Evolutionary conservation across 2,113 vertebrate genomes (phyloP), one percentile per base, ranked within the genome.

Genomic region (Gavia stellata): DNA sequence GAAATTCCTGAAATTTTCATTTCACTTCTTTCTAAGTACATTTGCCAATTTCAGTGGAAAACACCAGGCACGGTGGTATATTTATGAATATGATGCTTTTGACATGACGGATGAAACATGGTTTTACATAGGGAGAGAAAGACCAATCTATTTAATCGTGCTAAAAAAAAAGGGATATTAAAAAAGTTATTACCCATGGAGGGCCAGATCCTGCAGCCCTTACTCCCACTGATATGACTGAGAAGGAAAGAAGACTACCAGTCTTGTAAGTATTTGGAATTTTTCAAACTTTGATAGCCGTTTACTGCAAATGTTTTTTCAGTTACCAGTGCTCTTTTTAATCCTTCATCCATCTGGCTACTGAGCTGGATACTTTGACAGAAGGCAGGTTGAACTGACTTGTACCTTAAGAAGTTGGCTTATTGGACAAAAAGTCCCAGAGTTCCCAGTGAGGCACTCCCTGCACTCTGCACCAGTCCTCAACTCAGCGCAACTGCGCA

Each of bases 1-100:
- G 79, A 97, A 95, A 95, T 95, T 92, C 82, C 83, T 96, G 71
- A 97, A 61, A 77, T 95, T 96, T 97, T 95, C 28, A 79, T 94
- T 97, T 95, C 17, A 53, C 67, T 94, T 84, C 61, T 80, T 95
- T 78, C 81, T 92, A 61, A 62, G 65, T 59, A 40, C 18, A 66
- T 67, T 77, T 90, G 55, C 80, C 86, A 72, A 16, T 94, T 91
- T 72, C 58, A 65, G 62, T 73, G 52, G 87, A 93, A 96, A 86
- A 62, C 56, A 86, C 45, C 53, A 86, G 66, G 53, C 62, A 50
- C 0, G n/a, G 70, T 62, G 49, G 81, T 82, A 31, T 87, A 62
- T 90, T 95, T 94, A 70, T 91, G 88, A 91, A 82, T 50, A 56
- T 28, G 81, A 91, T 92, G 65, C 10, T 87, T 42, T 82, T 87